Percentiles rank a stretch among this genome's conserved stretches.
Evolutionary conservation across 2,888 invertebrate genomes (phyloP).

Genomic region (Brenthis hecate): DNA sequence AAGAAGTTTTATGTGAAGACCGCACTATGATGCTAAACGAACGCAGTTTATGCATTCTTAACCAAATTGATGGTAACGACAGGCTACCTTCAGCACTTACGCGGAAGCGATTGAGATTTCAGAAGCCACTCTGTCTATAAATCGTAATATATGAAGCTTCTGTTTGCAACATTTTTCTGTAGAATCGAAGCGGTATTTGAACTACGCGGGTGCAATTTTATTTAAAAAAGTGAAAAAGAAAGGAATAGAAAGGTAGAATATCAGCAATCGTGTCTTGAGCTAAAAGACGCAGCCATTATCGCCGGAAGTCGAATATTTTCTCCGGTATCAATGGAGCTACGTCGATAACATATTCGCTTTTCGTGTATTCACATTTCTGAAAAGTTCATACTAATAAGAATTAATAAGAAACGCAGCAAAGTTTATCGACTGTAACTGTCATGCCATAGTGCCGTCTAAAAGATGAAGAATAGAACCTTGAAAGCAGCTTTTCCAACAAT

Average conservation of each 20-base stretch:
- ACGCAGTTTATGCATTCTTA: constrained; percentile 61
- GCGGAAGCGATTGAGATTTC: constrained; percentile 70
- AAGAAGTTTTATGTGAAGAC: constrained; percentile 68
- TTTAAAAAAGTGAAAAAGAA: constrained; percentile 74
- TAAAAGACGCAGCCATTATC: constrained; percentile 72
- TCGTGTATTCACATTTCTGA: constrained; percentile 80
- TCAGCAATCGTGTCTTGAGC: constrained; percentile 78
- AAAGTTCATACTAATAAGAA: constrained; percentile 75
- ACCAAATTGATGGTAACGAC: constrained; percentile 51
- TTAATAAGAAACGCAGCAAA: constrained; percentile 81
- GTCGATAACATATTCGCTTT: constrained; percentile 64
- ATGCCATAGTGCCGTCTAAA: constrained; percentile 83
- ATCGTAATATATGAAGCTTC: constrained; percentile 68
- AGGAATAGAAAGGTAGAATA: constrained; percentile 74
- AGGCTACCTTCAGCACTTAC: constrained; percentile 69
- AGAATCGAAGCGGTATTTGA: constrained; percentile 72
- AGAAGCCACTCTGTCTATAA: constrained; percentile 70
- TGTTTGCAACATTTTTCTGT: constrained; percentile 67
- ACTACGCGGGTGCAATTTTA: constrained; percentile 80
- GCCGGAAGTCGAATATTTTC: constrained; percentile 64
- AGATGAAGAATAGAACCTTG: constrained; percentile 81
- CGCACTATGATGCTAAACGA: constrained; percentile 71
- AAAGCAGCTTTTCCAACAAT: constrained; percentile 82
- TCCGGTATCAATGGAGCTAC: constrained; percentile 70
- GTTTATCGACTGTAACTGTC: constrained; percentile 81